Percentiles rank a stretch among this genome's conserved stretches.
These are phyloP conservation scores for Danaus plexippus DNA, from an alignment of 1,140 invertebrate genomes.

Conservation along the genomic window DNA sequence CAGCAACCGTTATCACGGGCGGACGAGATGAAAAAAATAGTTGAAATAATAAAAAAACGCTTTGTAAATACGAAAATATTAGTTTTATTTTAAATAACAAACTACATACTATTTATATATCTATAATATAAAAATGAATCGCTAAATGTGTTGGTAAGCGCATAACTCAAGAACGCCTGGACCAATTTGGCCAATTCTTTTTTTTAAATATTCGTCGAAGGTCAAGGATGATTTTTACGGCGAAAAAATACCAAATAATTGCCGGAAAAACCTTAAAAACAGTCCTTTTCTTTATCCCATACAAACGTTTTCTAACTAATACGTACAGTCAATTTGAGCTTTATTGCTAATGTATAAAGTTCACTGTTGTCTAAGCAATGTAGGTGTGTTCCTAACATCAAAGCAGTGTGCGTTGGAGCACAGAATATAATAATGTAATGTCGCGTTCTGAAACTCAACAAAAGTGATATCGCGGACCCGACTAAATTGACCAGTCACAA, in stretches of 20 bases:
- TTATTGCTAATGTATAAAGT: constrained; percentile 13
- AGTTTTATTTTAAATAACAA: no score
- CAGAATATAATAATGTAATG: not conserved
- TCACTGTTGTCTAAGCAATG: constrained; percentile 3
- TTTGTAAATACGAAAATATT: no score
- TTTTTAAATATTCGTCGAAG: constrained; percentile 13
- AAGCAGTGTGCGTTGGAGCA: constrained; percentile 8
- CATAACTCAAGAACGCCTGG: no score
- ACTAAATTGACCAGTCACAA: constrained; percentile 3
- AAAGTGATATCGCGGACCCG: constrained; percentile 9
- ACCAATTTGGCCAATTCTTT: no score
- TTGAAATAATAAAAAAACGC: no score
- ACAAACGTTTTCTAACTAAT: not conserved
- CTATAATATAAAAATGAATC: no score
- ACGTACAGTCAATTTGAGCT: constrained; percentile 11
- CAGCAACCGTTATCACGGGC: no score
- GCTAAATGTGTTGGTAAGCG: no score
- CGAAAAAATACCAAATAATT: constrained; percentile 29
- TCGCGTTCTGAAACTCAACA: constrained; percentile 9
- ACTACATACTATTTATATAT: no score
- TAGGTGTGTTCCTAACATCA: no score
- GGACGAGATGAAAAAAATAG: no score
- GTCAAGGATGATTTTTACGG: constrained; percentile 18
- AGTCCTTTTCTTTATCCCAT: constrained; percentile 17
- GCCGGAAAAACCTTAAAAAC: constrained; percentile 43